phyloP scores from a whole-genome alignment of 2,797 vertebrate genomes.

The Hoplostethus mediterraneus region DNA sequence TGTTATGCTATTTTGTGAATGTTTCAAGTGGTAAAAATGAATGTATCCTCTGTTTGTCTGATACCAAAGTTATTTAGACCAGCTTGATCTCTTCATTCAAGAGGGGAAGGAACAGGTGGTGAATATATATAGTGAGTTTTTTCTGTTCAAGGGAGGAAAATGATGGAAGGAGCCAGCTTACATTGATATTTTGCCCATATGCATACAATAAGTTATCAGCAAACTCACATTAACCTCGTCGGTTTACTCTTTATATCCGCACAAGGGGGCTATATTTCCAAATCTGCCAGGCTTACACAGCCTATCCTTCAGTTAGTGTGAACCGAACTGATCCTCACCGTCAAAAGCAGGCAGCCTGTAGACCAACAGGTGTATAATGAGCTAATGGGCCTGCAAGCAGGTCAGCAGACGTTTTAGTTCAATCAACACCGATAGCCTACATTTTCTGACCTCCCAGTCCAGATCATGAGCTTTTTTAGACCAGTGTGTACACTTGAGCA shows the following conservation, averaged over 20 bases:
- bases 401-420: constrained; percentile 4
- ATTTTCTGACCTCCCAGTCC: constrained; percentile 35
- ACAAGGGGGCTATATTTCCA: constrained; percentile 22
- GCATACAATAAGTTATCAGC: background rate
- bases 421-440: constrained; percentile 18
- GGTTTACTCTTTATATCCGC: constrained; percentile 34
- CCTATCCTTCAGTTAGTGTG: constrained; percentile 30
- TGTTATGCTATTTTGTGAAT: constrained; percentile 35
- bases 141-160: constrained; percentile 10
- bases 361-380: constrained; percentile 2
- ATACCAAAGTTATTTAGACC: constrained; percentile 64
- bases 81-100: constrained; percentile 52
- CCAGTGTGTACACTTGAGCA: constrained; percentile 48
- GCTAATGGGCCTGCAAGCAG: constrained; percentile 20
- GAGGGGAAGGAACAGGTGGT: constrained; percentile 36
- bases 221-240: constrained; percentile 22
- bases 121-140: constrained; percentile 10
- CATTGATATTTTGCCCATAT: constrained; percentile 3
- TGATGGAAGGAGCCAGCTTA: background rate
- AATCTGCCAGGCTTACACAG: constrained; percentile 33
- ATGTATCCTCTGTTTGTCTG: constrained; percentile 64
- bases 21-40: constrained; percentile 22
- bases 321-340: constrained; percentile 28
- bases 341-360: constrained; percentile 26
- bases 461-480: constrained; percentile 20